Evolutionary conservation across 2,113 vertebrate species (phyloP).

Genomic region (Anguilla japonica): DNA sequence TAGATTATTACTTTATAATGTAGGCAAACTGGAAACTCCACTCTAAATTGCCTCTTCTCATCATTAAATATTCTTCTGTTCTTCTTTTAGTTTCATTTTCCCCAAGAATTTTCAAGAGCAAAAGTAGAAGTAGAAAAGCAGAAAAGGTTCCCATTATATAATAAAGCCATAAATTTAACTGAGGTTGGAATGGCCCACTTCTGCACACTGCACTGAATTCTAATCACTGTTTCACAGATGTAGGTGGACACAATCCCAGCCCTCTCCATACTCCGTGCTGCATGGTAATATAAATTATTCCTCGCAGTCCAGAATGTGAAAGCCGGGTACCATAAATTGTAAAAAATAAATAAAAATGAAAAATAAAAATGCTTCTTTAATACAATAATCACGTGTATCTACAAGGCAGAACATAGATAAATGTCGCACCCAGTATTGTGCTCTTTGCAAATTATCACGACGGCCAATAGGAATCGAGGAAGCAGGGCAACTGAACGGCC

Average conservation of each 20-base stretch:
- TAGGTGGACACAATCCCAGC: constrained; percentile 1
- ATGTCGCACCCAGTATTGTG: background rate
- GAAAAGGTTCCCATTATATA: constrained; percentile 10
- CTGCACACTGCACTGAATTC: constrained; percentile 14
- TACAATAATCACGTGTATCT: constrained; percentile 11
- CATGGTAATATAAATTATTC: background rate
- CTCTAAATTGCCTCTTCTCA: background rate
- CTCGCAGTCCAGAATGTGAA: constrained; percentile 4
- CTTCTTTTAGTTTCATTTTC: background rate
- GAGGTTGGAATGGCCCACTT: constrained; percentile 1
- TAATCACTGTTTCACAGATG: constrained; percentile 16
- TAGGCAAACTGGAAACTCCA: background rate
- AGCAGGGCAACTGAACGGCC: background rate
- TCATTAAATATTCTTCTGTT: background rate
- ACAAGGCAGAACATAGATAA: constrained; percentile 18
- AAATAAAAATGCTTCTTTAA: constrained; percentile 14
- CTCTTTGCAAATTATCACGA: constrained; percentile 3
- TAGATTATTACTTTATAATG: too few relatives aligned
- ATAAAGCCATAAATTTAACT: constrained; percentile 3
- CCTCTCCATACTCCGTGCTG: background rate
- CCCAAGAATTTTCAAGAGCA: background rate
- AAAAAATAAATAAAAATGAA: background rate
- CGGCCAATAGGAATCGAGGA: background rate
- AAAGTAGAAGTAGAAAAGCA: background rate
- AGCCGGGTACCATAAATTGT: constrained; percentile 18